A percentile compares a stretch with the other conserved stretches of the same genome.
These are phyloP conservation scores for Aurelia aurita complex sp. Pacific DNA, from an alignment of 30 jellyfish, hydroid and myxozoan genomes.

Conservation along the genomic window DNA sequence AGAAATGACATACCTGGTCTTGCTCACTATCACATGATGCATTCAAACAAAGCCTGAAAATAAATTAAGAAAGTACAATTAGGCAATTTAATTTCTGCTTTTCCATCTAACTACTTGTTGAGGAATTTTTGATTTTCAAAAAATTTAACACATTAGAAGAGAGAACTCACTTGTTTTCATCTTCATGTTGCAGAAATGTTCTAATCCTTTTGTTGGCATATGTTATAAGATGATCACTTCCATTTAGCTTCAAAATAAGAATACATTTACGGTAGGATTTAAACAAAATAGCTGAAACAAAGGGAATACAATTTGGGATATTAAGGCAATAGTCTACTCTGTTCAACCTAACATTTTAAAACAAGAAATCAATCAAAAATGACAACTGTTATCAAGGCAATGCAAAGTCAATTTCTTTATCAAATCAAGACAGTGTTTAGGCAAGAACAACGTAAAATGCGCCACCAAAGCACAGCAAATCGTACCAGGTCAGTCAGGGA, in stretches of 20 bases:
- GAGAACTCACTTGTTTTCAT: constrained; percentile 76
- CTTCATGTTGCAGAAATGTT: constrained; percentile 76
- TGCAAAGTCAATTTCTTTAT: too few species aligned
- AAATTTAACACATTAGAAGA: too few species aligned
- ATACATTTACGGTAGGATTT: neutral
- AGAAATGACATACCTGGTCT: constrained; percentile 72
- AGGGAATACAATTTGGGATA: neutral
- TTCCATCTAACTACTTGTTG: too few species aligned
- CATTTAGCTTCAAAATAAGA: constrained; percentile 38
- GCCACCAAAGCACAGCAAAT: too few species aligned
- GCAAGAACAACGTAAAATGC: too few species aligned
- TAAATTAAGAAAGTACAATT: neutral
- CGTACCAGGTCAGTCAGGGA: too few species aligned
- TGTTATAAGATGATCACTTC: constrained; percentile 43
- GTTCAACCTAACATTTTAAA: too few species aligned
- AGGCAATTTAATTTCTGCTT: neutral
- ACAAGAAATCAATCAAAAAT: too few species aligned
- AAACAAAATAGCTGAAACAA: neutral
- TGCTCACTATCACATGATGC: constrained; percentile 75
- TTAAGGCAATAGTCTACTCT: too few species aligned
- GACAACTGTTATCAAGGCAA: too few species aligned
- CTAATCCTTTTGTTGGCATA: constrained; percentile 83
- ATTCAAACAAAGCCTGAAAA: constrained; percentile 63
- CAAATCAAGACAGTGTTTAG: too few species aligned
- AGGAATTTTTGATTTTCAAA: too few species aligned